Conservation (phyloP, 2,888 invertebrate genomes). For the Caradrina kadenii region DNA sequence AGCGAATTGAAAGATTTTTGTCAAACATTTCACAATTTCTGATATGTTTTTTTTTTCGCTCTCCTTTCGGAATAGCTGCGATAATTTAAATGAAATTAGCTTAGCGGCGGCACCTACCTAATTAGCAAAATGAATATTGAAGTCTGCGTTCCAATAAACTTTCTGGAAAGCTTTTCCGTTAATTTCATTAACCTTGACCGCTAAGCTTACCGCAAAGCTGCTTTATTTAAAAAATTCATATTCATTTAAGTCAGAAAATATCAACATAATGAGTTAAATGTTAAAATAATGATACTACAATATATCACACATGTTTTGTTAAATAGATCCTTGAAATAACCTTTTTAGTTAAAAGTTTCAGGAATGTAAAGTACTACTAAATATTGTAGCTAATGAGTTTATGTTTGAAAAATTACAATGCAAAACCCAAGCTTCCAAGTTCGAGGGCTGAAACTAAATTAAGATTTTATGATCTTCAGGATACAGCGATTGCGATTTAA, state of each 20-base stretch:
- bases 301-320: no score
- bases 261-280: no score
- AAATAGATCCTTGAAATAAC: no score
- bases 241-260: background rate
- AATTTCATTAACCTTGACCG: background rate
- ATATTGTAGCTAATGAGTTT: background rate
- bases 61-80: background rate
- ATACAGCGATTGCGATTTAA: slow-evolving; percentile 25
- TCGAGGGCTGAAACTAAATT: slow-evolving; percentile 12
- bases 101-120: background rate
- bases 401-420: background rate
- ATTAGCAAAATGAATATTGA: slow-evolving; percentile 18
- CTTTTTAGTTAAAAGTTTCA: background rate
- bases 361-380: background rate
- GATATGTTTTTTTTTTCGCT: background rate
- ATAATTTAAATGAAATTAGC: background rate
- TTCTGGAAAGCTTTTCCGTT: background rate
- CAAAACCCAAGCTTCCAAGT: background rate
- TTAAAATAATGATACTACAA: no score
- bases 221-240: no score
- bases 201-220: no score
- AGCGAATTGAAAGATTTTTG: slow-evolving; percentile 12
- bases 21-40: slow-evolving; percentile 14
- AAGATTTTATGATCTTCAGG: slow-evolving; percentile 3
- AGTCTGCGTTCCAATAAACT: slow-evolving; percentile 14